Evolutionary conservation across 1,140 invertebrate genomes (phyloP).

Genomic region (Eufriesea mexicana): DNA sequence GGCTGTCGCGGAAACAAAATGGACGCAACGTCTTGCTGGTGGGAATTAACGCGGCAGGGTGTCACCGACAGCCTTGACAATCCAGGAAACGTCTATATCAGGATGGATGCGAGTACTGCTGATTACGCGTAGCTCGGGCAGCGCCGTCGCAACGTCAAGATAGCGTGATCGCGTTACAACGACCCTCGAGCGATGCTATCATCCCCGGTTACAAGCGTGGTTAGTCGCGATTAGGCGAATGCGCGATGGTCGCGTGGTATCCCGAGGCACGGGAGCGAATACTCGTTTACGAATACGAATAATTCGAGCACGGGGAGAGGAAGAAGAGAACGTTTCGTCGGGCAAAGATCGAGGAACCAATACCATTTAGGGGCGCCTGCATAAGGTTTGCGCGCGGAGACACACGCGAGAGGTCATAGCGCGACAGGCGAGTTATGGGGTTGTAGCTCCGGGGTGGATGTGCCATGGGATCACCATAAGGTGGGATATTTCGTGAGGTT

Average conservation of each 20-base stretch:
- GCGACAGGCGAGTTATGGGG: slow-evolving; percentile 64
- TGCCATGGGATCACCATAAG: slow-evolving; percentile 78
- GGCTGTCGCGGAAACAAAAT: neutral
- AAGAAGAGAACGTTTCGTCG: neutral
- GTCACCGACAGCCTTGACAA: slow-evolving; percentile 56
- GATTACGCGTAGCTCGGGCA: slow-evolving; percentile 61
- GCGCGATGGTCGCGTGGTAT: too few relatives aligned
- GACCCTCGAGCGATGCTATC: slow-evolving; percentile 53
- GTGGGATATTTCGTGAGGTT: slow-evolving; percentile 76
- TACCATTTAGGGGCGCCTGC: slow-evolving; percentile 58
- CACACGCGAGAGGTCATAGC: slow-evolving; percentile 55
- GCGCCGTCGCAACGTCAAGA: slow-evolving; percentile 57
- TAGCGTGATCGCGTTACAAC: slow-evolving; percentile 62
- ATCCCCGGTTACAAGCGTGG: slow-evolving; percentile 28
- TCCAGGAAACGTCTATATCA: slow-evolving; percentile 64
- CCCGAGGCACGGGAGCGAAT: too few relatives aligned
- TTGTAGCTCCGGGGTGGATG: slow-evolving; percentile 55
- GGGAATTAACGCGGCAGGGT: slow-evolving; percentile 37
- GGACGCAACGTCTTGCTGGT: neutral
- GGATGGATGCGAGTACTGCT: slow-evolving; percentile 54
- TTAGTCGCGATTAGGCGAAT: slow-evolving; percentile 33
- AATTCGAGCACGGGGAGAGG: too few relatives aligned
- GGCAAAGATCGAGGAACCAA: slow-evolving; percentile 52
- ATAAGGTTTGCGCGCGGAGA: slow-evolving; percentile 24
- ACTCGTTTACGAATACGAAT: neutral